A percentile compares a stretch with the other conserved stretches of the same genome.
These are phyloP conservation scores for Apistogramma diplotaenia DNA, from an alignment of 2,113 vertebrate species.

Conservation along the genomic window DNA sequence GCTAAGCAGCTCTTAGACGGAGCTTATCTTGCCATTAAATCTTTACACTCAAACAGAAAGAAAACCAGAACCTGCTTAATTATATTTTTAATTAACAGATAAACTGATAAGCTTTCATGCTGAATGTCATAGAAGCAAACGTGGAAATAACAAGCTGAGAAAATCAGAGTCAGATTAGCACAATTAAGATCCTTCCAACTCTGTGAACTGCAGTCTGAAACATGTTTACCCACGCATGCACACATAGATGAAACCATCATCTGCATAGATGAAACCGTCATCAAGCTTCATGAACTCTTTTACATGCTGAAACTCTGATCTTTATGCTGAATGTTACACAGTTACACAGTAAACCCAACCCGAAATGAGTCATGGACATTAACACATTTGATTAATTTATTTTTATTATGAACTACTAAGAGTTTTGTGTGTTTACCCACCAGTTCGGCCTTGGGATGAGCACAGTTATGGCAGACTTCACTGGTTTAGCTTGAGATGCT, in stretches of 20 bases:
- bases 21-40: background rate
- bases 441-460: background rate
- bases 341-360: background rate
- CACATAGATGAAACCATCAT: background rate
- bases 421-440: background rate
- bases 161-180: no score
- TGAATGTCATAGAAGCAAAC: no score
- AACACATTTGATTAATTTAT: background rate
- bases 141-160: background rate
- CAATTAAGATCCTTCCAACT: background rate
- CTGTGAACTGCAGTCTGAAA: background rate
- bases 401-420: background rate
- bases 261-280: background rate
- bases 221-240: background rate
- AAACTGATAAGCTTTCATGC: background rate
- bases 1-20: background rate
- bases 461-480: background rate
- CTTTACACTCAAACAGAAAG: background rate
- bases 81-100: background rate
- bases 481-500: background rate
- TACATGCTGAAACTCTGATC: background rate
- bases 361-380: background rate
- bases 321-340: background rate
- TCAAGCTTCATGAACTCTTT: background rate
- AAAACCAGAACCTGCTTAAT: rapidly evolving